Evolutionary conservation across 2,797 vertebrate genomes (phyloP).

Genomic region (Nasua narica): DNA sequence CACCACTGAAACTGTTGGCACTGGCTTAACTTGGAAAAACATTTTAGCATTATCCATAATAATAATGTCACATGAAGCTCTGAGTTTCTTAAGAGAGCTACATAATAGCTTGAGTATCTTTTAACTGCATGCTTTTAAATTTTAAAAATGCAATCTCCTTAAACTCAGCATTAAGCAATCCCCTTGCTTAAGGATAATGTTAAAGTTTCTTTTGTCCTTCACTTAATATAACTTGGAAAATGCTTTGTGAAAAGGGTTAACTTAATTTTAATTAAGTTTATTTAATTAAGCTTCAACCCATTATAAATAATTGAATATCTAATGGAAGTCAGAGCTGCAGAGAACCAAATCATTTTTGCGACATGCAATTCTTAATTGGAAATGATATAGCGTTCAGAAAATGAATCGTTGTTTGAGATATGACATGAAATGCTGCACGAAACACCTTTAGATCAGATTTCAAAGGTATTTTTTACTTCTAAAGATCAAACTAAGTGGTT

Average conservation of each 20-base stretch:
- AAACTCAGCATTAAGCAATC: slow-evolving; percentile 32
- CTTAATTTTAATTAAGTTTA: slow-evolving; percentile 78
- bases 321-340: slow-evolving; percentile 66
- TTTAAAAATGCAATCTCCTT: slow-evolving; percentile 56
- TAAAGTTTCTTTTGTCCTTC: slow-evolving; percentile 59
- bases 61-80: neutral
- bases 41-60: neutral
- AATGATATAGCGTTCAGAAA: slow-evolving; percentile 68
- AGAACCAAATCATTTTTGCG: slow-evolving; percentile 65
- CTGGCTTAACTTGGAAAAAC: neutral
- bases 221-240: slow-evolving; percentile 38
- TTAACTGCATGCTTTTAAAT: slow-evolving; percentile 7
- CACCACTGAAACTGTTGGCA: neutral
- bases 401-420: slow-evolving; percentile 50
- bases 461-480: neutral
- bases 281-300: slow-evolving; percentile 74
- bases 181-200: neutral
- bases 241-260: slow-evolving; percentile 73
- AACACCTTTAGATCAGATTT: slow-evolving; percentile 54
- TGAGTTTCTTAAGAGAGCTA: neutral
- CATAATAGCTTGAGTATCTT: neutral
- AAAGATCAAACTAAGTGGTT: slow-evolving; percentile 4
- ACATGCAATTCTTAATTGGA: slow-evolving; percentile 69
- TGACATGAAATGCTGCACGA: slow-evolving; percentile 43
- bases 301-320: slow-evolving; percentile 75